A percentile compares a stretch with the other conserved stretches of the same genome.
Conservation (phyloP, 2,113 vertebrate genomes). For the Beaufortia kweichowensis region DNA sequence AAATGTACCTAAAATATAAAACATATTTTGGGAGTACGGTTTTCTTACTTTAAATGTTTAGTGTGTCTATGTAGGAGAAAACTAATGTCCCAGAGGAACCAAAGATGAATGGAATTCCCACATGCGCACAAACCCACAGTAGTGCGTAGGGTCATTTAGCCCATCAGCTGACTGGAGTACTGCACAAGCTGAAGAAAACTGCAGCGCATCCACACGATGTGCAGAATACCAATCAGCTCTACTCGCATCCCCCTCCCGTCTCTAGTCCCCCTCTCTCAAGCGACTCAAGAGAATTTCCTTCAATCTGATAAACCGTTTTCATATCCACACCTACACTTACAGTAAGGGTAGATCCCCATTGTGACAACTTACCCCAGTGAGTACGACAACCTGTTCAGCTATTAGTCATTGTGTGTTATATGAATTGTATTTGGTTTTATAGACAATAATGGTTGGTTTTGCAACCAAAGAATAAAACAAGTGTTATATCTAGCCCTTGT, state of each 20-base stretch:
- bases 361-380: too few species aligned
- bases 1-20: too few species aligned
- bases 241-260: conserved; percentile 37
- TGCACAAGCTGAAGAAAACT: conserved; percentile 41
- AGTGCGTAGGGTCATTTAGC: conserved; percentile 5
- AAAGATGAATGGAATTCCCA: conserved; percentile 30
- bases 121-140: conserved; percentile 16
- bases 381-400: too few species aligned
- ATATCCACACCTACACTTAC: not conserved
- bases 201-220: conserved; percentile 52
- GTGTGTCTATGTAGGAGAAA: conserved; percentile 2
- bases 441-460: too few species aligned
- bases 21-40: too few species aligned
- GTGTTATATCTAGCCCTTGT: too few species aligned
- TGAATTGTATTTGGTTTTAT: too few species aligned
- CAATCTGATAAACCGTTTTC: not conserved
- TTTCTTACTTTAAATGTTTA: not conserved
- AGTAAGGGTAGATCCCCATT: too few species aligned
- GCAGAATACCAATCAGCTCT: conserved; percentile 46
- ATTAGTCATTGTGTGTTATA: not conserved
- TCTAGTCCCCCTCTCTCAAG: not conserved
- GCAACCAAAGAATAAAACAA: too few species aligned
- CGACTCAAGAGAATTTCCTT: not conserved
- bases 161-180: conserved; percentile 27
- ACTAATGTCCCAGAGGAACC: not conserved